A percentile compares a stretch with the other conserved stretches of the same genome.
Conservation (phyloP, 2,113 vertebrate genomes). For the Garra rufa region DNA sequence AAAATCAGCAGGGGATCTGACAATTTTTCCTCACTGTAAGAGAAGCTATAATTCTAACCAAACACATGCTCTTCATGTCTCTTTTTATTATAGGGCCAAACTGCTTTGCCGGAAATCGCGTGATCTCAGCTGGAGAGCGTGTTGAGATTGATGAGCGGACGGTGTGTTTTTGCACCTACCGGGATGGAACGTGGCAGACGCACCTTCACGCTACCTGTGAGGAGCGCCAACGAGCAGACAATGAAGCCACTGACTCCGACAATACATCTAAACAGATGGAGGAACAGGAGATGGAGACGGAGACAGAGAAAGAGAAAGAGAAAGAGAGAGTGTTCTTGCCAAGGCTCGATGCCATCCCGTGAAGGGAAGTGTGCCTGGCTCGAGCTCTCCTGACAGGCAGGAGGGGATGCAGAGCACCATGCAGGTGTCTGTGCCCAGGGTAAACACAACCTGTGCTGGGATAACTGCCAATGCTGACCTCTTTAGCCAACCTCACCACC, state of each 20-base stretch:
- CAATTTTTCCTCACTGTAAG: too few species aligned
- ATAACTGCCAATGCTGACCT: slow-evolving; percentile 52
- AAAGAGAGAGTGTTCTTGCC: slow-evolving; percentile 56
- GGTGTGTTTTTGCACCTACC: slow-evolving; percentile 76
- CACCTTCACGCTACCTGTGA: slow-evolving; percentile 68
- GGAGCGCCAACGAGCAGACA: slow-evolving; percentile 47
- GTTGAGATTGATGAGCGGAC: slow-evolving; percentile 71
- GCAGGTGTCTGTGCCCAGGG: slow-evolving; percentile 13
- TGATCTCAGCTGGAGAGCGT: slow-evolving; percentile 76
- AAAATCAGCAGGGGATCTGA: too few species aligned
- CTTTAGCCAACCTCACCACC: slow-evolving; percentile 38
- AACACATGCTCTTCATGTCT: slow-evolving; percentile 6
- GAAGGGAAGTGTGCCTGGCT: slow-evolving; percentile 46
- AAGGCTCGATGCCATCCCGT: slow-evolving; percentile 72
- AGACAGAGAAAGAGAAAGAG: slow-evolving; percentile 15
- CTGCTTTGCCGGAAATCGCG: slow-evolving; percentile 76
- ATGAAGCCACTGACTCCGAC: slow-evolving; percentile 47
- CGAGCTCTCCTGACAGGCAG: slow-evolving; percentile 22
- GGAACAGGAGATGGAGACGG: slow-evolving; percentile 8
- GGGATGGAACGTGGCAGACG: slow-evolving; percentile 75
- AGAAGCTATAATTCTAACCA: not conserved
- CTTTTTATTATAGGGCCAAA: slow-evolving; percentile 71
- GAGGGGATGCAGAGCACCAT: slow-evolving; percentile 23
- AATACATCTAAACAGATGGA: slow-evolving; percentile 57
- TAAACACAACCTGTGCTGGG: slow-evolving; percentile 46